A percentile compares a stretch with the other conserved stretches of the same genome.
Evolutionary conservation across 92 coral and sea anemone species (phyloP).

Genomic region (Anthopleura xanthogrammica): DNA sequence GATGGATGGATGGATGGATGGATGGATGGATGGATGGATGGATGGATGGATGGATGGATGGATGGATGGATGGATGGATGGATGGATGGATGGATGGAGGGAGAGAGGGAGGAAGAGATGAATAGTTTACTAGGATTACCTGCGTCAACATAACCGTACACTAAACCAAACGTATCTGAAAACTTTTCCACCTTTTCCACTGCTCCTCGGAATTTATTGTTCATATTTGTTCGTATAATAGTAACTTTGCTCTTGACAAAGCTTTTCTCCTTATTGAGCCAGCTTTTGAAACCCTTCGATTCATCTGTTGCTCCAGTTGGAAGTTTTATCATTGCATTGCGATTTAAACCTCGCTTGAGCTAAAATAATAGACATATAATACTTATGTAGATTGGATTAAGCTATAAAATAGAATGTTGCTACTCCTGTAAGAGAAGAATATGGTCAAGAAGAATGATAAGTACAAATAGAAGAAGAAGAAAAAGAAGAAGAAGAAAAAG

Average conservation of each 20-base stretch:
- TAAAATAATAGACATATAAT: no score
- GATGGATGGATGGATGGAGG: no score
- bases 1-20: no score
- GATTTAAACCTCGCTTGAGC: background rate
- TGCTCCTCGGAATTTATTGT: background rate
- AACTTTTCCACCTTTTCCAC: constrained; percentile 4
- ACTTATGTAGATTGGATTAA: background rate
- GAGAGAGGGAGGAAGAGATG: no score
- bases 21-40: no score
- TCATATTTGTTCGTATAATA: background rate
- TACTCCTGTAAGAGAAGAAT: no score
- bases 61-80: no score
- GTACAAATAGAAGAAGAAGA: no score
- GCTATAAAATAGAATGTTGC: background rate
- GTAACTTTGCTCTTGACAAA: background rate
- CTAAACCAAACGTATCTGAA: background rate
- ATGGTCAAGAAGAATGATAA: no score
- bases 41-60: no score
- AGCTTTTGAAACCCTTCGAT: background rate
- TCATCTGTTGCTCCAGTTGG: background rate
- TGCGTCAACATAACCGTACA: background rate
- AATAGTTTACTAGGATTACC: background rate
- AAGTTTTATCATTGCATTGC: background rate
- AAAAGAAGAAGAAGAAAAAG: no score
- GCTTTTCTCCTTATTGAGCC: background rate